Percentiles rank a stretch among this genome's conserved stretches.
Evolutionary conservation across 2,888 invertebrate species (phyloP).

Genomic region (Hydroisotoma schaefferi): DNA sequence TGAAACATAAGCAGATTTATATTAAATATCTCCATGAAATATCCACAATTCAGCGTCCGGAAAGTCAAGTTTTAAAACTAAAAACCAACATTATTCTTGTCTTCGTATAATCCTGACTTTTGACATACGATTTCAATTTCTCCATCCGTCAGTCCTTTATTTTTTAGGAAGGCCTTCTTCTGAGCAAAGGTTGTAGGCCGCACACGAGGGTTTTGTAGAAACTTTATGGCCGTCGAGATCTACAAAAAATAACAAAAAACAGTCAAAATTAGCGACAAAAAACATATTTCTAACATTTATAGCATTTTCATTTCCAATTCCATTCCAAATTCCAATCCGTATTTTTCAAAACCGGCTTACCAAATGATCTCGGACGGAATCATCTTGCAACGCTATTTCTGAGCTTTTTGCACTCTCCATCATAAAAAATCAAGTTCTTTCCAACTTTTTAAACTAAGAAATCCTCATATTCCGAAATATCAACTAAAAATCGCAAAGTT

Average conservation of each 20-base stretch:
- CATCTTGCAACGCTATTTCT: too few relatives aligned
- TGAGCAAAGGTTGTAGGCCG: constrained; percentile 69
- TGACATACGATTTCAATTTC: constrained; percentile 74
- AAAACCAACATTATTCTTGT: constrained; percentile 26
- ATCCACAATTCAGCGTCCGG: neutral
- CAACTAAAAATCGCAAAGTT: too few relatives aligned
- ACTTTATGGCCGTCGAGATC: constrained; percentile 81
- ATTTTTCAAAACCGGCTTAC: neutral
- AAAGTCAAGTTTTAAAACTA: neutral
- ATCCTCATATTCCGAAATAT: too few relatives aligned
- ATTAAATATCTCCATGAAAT: too few relatives aligned
- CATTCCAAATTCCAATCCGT: neutral
- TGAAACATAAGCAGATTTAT: neutral
- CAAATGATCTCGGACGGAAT: neutral
- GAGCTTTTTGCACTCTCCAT: too few relatives aligned
- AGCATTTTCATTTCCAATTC: neutral
- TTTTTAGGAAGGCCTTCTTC: constrained; percentile 72
- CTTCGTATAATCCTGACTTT: constrained; percentile 55
- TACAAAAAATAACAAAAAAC: constrained; percentile 51
- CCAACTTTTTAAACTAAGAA: too few relatives aligned
- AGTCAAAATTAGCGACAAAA: neutral
- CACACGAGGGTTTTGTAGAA: constrained; percentile 81
- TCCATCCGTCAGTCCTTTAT: constrained; percentile 70
- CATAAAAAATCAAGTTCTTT: too few relatives aligned
- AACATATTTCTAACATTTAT: too few relatives aligned